A percentile compares a stretch with the other conserved stretches of the same genome.
phyloP scores from a whole-genome alignment of 2,888 invertebrate species.

The Seira ritae region DNA sequence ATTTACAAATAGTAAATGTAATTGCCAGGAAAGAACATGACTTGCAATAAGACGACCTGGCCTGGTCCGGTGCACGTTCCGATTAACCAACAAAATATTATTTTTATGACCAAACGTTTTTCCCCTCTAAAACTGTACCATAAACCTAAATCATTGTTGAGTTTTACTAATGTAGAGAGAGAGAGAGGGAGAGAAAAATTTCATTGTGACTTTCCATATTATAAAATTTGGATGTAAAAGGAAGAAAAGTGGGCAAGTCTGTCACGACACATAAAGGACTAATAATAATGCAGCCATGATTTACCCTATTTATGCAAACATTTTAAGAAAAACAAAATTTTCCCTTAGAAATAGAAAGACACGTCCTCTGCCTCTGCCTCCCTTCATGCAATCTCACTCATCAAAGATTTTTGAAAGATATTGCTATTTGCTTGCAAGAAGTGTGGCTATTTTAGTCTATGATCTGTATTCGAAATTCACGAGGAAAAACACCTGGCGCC shows the following conservation, averaged over 20 bases:
- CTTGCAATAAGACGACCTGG: neutral
- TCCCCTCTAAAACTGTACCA: neutral
- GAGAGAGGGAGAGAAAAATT: too few relatives aligned
- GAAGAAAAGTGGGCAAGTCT: slow-evolving; percentile 31
- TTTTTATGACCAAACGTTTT: neutral
- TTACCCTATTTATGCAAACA: slow-evolving; percentile 51
- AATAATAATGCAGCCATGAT: slow-evolving; percentile 35
- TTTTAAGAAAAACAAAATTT: slow-evolving; percentile 25
- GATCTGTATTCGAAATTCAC: too few relatives aligned
- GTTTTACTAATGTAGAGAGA: neutral
- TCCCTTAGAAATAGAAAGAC: slow-evolving; percentile 3
- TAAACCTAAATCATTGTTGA: neutral
- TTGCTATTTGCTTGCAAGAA: too few relatives aligned
- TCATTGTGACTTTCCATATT: neutral
- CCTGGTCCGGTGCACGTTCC: neutral
- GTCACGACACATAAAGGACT: slow-evolving; percentile 44
- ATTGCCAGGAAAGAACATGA: neutral
- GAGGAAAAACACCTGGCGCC: neutral
- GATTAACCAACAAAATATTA: neutral
- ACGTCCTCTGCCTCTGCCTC: too few relatives aligned
- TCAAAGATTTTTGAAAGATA: too few relatives aligned
- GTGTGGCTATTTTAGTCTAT: neutral
- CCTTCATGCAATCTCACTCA: too few relatives aligned
- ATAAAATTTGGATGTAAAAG: neutral
- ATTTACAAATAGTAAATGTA: neutral